Evolutionary conservation across 2,797 vertebrate species (phyloP), one percentile per base, ranked within the genome.

Genomic region (Acanthis flammea): DNA sequence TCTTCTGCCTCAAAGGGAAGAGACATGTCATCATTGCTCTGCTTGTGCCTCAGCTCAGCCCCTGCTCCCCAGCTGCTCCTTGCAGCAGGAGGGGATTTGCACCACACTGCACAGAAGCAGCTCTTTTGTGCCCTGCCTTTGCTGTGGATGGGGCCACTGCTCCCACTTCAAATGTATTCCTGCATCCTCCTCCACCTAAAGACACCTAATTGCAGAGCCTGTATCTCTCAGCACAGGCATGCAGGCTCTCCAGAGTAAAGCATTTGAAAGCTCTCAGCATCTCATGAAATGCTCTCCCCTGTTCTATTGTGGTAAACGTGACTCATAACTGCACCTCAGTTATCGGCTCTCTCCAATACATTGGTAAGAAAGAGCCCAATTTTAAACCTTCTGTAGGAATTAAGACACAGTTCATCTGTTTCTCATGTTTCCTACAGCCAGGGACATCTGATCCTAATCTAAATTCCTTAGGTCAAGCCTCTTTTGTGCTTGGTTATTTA

Each of bases 311-410:
- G 90, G 84, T 57, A 65, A 94, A 83, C 7, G 42, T 93, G 95
- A 96, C 85, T 95, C 94, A 88, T 42, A 95, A 89, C 76, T 45
- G 78, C 93, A 90, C 85, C 80, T 50, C 35, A 85, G 78, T 95
- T 96, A 96, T 95, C 89, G 19, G 55, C 50, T 66, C 87, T 48
- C 82, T 62, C 95, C 94, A 94, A 96, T 50, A 53, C 50, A 61
- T 16, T 51, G 8, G 47, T 65, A 58, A 65, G 83, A 86, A 96
- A 80, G 61, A 93, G 65, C 5, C 23, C 65, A 91, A 95, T 97
- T 97, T 95, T 51, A 77, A 88, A 74, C 30, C 42, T 94, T 91
- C 67, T 82, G 30, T 63, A 83, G 58, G 91, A 86, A 93, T 72
- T 71, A 15, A 73, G 84, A 68, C 55, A 45, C 37, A 24, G 51